phyloP scores from a whole-genome alignment of 2,888 invertebrate species.

The Abscondita cerata region DNA sequence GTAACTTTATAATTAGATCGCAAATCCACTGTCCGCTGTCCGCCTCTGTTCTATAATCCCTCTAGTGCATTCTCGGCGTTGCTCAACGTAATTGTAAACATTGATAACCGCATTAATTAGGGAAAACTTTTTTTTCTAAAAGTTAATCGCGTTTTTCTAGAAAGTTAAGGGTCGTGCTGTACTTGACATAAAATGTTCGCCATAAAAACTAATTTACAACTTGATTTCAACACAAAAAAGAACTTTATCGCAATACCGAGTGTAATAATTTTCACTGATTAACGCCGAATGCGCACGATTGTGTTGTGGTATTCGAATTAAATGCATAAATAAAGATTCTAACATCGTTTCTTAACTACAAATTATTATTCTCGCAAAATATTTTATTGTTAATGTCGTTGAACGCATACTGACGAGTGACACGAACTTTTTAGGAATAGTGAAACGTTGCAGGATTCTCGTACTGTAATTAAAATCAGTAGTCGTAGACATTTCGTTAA shows the following conservation, averaged over 20 bases:
- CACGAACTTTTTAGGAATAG: too few species aligned
- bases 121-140: conserved; percentile 23
- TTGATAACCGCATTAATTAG: conserved; percentile 43
- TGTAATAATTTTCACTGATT: conserved; percentile 15
- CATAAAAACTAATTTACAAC: conserved; percentile 26
- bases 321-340: not conserved
- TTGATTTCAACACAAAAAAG: conserved; percentile 22
- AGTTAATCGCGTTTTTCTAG: conserved; percentile 18
- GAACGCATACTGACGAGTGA: too few species aligned
- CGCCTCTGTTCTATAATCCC: conserved; percentile 34
- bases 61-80: conserved; percentile 35
- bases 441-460: too few species aligned
- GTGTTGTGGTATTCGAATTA: conserved; percentile 15
- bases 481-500: too few species aligned
- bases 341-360: too few species aligned
- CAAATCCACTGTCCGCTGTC: conserved; percentile 42
- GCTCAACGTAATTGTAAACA: conserved; percentile 40
- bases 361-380: too few species aligned
- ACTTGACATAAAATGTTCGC: conserved; percentile 23
- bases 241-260: conserved; percentile 18
- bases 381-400: too few species aligned
- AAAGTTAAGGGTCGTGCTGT: conserved; percentile 18
- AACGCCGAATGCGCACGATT: conserved; percentile 8
- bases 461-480: too few species aligned
- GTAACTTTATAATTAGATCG: conserved; percentile 53